Evolutionary conservation across 2,113 vertebrate species (phyloP), one percentile per base, ranked within the genome.

Genomic region (Merops nubicus): DNA sequence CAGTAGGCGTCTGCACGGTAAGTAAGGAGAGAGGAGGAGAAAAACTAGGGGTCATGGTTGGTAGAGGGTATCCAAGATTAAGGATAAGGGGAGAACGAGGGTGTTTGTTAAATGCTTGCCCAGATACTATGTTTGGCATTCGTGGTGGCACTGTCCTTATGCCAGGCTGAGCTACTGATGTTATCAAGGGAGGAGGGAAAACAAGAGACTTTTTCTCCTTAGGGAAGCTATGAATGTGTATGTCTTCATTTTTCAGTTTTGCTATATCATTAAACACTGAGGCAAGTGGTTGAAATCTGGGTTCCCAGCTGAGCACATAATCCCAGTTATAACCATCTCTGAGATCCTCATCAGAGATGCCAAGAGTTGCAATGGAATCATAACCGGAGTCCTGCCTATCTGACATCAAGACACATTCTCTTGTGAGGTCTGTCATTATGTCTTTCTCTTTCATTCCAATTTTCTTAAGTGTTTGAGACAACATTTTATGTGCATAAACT

Each of bases 211-310:
- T 97, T 8, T 97, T 97, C 80, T 99, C 98, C 26, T 97, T 96
- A 28, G 96, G 95, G 36, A 98, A 94, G 51, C 95, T 98, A 89
- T 79, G 65, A 69, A 28, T 95, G 80, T 23, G 94, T 69, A 98
- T 47, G 20, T 97, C 98, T 94, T 99, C 98, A n/a, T 99, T 98
- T 54, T 98, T 98, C 38, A 99, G 98, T 97, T 98, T 97, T 56
- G 98, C 98, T 62, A 99, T 98, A 88, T 99, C 99, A 38, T 97
- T 98, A 96, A 99, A 99, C 56, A 99, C 98, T 0, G 98, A 98
- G n/a, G 99, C 98, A 72, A 99, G 96, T 36, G 98, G 91, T 28
- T 99, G 98, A 98, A 99, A 99, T 78, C 95, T 97, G 47, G 99
- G 99, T 86, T 99, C 98, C 97, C 99, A 99, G 67, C 97, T 98